Conservation (phyloP, 2,797 vertebrate species). For the Arctocebus calabarensis region DNA sequence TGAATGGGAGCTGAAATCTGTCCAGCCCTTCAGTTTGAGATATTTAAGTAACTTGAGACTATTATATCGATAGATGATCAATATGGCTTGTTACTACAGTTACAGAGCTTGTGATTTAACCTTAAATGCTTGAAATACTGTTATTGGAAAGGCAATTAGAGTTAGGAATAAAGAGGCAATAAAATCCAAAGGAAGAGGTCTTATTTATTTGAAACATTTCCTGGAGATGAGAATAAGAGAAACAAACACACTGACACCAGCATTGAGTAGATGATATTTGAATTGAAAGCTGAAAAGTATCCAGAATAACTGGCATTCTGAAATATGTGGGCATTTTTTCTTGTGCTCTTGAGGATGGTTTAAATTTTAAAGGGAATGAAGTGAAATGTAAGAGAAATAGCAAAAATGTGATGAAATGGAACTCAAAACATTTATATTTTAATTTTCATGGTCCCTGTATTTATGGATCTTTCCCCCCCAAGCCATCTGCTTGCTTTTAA, state of each 20-base stretch:
- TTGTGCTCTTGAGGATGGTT: slow-evolving; percentile 44
- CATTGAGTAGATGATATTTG: slow-evolving; percentile 31
- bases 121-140: slow-evolving; percentile 39
- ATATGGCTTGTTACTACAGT: slow-evolving; percentile 57
- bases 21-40: not conserved
- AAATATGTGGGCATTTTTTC: not conserved
- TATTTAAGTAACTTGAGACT: slow-evolving; percentile 68
- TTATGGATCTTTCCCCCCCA: slow-evolving; percentile 61
- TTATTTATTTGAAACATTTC: slow-evolving; percentile 66
- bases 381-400: slow-evolving; percentile 66
- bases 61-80: slow-evolving; percentile 57
- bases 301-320: slow-evolving; percentile 51
- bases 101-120: slow-evolving; percentile 59
- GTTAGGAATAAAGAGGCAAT: slow-evolving; percentile 8
- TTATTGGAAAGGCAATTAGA: slow-evolving; percentile 64
- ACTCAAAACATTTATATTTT: slow-evolving; percentile 75
- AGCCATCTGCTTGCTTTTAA: slow-evolving; percentile 77
- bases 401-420: slow-evolving; percentile 71
- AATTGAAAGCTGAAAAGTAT: slow-evolving; percentile 41
- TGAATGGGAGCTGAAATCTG: not conserved
- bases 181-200: slow-evolving; percentile 11
- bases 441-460: slow-evolving; percentile 69
- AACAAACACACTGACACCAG: not conserved
- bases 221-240: not conserved
- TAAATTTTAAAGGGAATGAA: slow-evolving; percentile 67